These are phyloP conservation scores for Petrocephalus microphthalmus DNA, from an alignment of 2,113 vertebrate species.

Conservation along the genomic window DNA sequence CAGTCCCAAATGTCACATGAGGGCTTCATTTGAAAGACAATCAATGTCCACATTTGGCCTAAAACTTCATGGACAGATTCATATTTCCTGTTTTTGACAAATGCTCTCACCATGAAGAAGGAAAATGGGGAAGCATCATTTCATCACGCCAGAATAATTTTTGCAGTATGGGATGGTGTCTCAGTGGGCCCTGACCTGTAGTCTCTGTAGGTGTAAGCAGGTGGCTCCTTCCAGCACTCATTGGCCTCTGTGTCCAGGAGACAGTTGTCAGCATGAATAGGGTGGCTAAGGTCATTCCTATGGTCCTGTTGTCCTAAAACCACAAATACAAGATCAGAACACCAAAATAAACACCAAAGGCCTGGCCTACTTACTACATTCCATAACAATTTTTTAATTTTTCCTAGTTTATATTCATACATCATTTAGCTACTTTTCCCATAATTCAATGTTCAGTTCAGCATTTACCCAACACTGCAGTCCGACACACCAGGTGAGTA, in stretches of 20 bases:
- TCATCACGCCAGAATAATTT: not conserved
- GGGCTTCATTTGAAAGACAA: not conserved
- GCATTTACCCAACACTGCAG: conserved; percentile 75
- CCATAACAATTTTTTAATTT: not conserved
- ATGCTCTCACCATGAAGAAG: not conserved
- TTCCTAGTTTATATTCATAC: not conserved
- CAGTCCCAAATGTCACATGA: not conserved
- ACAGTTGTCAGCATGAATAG: conserved; percentile 96
- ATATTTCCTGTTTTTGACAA: not conserved
- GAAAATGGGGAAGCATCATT: not conserved
- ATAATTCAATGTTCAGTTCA: not conserved
- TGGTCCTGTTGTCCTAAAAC: conserved; percentile 84
- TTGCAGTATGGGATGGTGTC: not conserved
- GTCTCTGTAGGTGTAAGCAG: conserved; percentile 89
- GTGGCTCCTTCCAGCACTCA: conserved; percentile 93
- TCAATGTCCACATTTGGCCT: not conserved
- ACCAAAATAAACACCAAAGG: not conserved
- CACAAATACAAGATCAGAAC: not conserved
- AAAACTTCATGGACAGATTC: not conserved
- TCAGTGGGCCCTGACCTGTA: conserved; percentile 70
- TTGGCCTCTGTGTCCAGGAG: conserved; percentile 88
- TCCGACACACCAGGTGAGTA: conserved; percentile 92
- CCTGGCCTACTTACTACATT: not conserved
- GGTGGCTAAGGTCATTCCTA: conserved; percentile 91
- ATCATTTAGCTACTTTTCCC: not conserved